Evolutionary conservation across 2,113 vertebrate genomes (phyloP).

Genomic region (Xenopus laevis): DNA sequence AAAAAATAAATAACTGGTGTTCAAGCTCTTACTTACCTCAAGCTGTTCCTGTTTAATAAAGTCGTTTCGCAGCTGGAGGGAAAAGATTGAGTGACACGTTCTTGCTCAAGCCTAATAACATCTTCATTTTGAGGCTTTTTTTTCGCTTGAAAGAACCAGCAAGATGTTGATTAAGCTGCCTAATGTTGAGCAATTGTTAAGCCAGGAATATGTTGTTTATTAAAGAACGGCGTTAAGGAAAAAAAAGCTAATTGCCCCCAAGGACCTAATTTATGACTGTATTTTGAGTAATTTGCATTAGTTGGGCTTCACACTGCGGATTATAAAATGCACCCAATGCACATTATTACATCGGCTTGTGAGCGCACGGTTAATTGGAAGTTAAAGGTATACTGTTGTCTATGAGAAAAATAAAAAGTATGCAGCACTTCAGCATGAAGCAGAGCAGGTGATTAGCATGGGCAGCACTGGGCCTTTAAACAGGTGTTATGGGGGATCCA

Average conservation of each 20-base stretch:
- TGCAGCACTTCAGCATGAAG: too few species aligned
- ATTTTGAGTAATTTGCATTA: constrained; percentile 23
- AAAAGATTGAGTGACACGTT: constrained; percentile 49
- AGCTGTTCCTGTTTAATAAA: constrained; percentile 54
- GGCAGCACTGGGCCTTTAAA: too few species aligned
- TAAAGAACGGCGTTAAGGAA: constrained; percentile 5
- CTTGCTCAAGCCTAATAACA: constrained; percentile 48
- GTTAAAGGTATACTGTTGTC: too few species aligned
- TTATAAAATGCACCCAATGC: too few species aligned
- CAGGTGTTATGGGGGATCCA: too few species aligned
- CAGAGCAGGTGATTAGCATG: too few species aligned
- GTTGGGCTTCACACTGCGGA: constrained; percentile 10
- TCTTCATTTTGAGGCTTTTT: constrained; percentile 50
- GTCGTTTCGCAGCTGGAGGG: constrained; percentile 51
- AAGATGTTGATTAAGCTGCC: constrained; percentile 32
- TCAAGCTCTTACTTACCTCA: constrained; percentile 52
- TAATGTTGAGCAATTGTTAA: constrained; percentile 42
- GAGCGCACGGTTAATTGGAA: too few species aligned
- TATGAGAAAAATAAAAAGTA: too few species aligned
- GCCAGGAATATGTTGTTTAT: constrained; percentile 20
- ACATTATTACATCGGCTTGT: too few species aligned
- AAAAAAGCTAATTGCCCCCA: constrained; percentile 8
- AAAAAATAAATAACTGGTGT: constrained; percentile 21
- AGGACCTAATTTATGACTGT: constrained; percentile 20
- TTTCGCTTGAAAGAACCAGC: constrained; percentile 6